These are phyloP conservation scores for Diachrysia chrysitis DNA, from an alignment of 2,888 invertebrate species.

Conservation along the genomic window DNA sequence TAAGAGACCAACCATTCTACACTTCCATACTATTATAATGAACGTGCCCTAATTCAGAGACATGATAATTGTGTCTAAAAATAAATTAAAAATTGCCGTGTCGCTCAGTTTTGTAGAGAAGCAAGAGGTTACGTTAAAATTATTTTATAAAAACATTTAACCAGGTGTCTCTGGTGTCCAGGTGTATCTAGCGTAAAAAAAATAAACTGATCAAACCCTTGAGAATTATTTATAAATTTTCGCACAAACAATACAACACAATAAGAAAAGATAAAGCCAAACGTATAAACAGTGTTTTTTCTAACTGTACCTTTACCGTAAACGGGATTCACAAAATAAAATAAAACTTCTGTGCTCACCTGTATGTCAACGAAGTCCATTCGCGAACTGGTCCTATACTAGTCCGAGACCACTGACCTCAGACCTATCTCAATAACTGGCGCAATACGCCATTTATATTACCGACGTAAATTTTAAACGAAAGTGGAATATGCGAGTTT, in stretches of 20 bases:
- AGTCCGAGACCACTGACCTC: constrained; percentile 31
- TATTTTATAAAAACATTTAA: too few relatives aligned
- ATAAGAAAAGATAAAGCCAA: too few relatives aligned
- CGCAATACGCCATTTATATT: constrained; percentile 22
- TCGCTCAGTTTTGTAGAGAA: too few relatives aligned
- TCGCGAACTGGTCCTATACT: constrained; percentile 29
- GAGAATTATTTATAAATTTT: too few relatives aligned
- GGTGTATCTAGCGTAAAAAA: too few relatives aligned
- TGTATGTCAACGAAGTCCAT: not conserved
- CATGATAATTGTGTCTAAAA: too few relatives aligned
- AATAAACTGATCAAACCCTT: too few relatives aligned
- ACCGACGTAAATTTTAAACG: constrained; percentile 12
- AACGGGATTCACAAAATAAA: not conserved
- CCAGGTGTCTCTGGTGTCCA: too few relatives aligned
- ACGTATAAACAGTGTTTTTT: too few relatives aligned
- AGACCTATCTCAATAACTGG: constrained; percentile 31
- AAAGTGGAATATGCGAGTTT: constrained; percentile 14
- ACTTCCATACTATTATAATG: not conserved
- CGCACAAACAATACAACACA: too few relatives aligned
- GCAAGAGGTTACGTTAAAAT: too few relatives aligned
- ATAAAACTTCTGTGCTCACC: constrained; percentile 10
- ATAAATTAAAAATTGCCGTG: too few relatives aligned
- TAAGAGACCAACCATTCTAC: not conserved
- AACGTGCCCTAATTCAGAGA: not conserved
- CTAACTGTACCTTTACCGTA: not conserved